Base-by-base conservation (phyloP, 2,888 invertebrate species). In the Platynereis dumerilii region DNA sequence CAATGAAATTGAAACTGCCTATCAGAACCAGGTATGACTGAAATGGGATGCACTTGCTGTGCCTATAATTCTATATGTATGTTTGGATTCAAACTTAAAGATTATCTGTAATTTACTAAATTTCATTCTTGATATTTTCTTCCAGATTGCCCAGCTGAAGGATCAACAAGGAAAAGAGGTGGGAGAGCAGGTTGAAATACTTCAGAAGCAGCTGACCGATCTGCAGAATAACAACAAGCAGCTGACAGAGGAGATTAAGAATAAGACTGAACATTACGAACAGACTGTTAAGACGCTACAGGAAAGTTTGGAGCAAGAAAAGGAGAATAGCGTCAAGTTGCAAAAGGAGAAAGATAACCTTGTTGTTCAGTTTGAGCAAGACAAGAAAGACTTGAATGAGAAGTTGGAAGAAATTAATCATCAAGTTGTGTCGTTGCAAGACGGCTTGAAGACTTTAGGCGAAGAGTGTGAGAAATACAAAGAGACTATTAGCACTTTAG, bases 321-420 rank as follows among this genome's bases (percentile, higher is more conserved):
- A 7, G 22, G 52, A 58, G 7, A 26, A 26, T 20, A 48, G 2
- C 22, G 53, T 39, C 15, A 76, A 76, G 45, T 68, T 78, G 3
- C 68, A 70, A 27, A 74, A 74, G 57, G 76, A 78, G 55, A 66
- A 76, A 17, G 75, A 77, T 61, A 80, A 81, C 56, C 64, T 78
- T 60, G 68, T 72, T 58, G 54, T 54, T 12, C 53, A 66, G n/a
- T 44, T 72, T 34, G 70, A 69, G 15, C 58, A 67, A 22, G 28
- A 61, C 57, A 68, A 55, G 52, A 69, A 61, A 45, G 59, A 65
- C 26, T 56, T 67, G 27, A 52, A 61, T 45, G 52, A 55, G 17
- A 60, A 39, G 55, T 26, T 52, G 3, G 20, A 59, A 15, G 44
- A 45, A 57, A 53, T 65, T 15, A 60, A 22, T 15, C 42, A 48